Conservation (phyloP, 2,113 vertebrate genomes). For the Ivindomyrus marchei region DNA sequence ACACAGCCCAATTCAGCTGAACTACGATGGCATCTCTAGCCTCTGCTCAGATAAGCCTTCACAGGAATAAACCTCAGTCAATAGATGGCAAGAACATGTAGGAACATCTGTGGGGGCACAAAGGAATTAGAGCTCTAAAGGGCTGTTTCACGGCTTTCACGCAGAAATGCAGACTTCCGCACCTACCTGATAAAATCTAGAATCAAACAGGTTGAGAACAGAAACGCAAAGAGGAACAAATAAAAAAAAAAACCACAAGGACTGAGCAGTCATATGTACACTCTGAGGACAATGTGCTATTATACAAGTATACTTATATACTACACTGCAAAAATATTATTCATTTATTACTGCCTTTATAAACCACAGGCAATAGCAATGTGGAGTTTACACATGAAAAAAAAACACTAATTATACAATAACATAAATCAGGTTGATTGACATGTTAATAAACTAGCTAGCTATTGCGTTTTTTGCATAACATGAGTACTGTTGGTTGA, state of each 20-base stretch:
- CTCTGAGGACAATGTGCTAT: neutral
- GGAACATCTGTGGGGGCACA: neutral
- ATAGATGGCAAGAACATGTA: neutral
- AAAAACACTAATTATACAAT: neutral
- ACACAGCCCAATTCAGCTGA: neutral
- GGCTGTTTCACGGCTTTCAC: neutral
- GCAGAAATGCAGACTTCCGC: neutral
- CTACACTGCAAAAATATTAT: neutral
- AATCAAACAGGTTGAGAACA: neutral
- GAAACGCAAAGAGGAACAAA: neutral
- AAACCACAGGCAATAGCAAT: neutral
- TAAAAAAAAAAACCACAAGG: neutral
- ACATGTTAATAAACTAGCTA: neutral
- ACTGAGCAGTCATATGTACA: neutral
- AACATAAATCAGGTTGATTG: neutral
- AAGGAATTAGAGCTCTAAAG: neutral
- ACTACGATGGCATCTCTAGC: neutral
- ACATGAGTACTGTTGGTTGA: neutral
- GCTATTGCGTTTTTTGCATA: neutral
- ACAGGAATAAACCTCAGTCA: neutral
- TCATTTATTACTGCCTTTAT: neutral
- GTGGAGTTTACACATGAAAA: neutral
- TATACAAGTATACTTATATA: neutral
- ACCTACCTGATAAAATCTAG: constrained; percentile 5
- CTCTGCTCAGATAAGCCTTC: neutral